Percentiles rank a stretch among this genome's conserved stretches.
phyloP scores from a whole-genome alignment of 2,113 vertebrate genomes.

The Burhinus oedicnemus region DNA sequence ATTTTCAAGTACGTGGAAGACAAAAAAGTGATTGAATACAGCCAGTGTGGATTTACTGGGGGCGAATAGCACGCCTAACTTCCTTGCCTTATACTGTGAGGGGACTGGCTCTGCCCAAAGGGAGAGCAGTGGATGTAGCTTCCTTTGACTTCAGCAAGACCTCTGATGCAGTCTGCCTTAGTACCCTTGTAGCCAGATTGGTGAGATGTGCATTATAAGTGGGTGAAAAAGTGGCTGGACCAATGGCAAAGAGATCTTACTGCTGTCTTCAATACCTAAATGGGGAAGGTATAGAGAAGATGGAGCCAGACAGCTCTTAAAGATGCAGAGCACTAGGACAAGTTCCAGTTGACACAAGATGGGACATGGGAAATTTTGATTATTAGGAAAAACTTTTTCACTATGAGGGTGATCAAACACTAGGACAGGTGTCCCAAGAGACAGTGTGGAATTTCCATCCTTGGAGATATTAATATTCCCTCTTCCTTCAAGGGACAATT shows the following conservation, averaged over 20 bases:
- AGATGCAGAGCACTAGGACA: not conserved
- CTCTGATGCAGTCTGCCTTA: not conserved
- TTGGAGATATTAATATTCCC: not conserved
- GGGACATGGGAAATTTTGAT: not conserved
- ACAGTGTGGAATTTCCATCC: not conserved
- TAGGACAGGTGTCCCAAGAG: not conserved
- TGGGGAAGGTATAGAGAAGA: not conserved
- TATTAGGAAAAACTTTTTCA: not conserved
- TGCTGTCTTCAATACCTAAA: not conserved
- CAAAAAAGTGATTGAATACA: not conserved
- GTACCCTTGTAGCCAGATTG: not conserved
- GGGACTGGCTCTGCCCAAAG: not conserved
- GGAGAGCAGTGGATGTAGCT: not conserved
- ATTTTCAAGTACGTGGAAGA: not conserved
- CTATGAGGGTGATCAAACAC: not conserved
- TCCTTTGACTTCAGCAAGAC: not conserved
- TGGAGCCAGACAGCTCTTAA: not conserved
- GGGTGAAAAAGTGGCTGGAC: not conserved
- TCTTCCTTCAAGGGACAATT: not conserved
- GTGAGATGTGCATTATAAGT: not conserved
- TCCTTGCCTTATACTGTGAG: not conserved
- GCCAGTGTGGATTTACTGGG: not conserved
- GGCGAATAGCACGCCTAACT: rapidly evolving
- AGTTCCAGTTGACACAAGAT: not conserved
- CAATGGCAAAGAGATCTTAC: not conserved